Evolutionary conservation across 2,888 invertebrate genomes (phyloP).

Genomic region (Piscicola geometra): DNA sequence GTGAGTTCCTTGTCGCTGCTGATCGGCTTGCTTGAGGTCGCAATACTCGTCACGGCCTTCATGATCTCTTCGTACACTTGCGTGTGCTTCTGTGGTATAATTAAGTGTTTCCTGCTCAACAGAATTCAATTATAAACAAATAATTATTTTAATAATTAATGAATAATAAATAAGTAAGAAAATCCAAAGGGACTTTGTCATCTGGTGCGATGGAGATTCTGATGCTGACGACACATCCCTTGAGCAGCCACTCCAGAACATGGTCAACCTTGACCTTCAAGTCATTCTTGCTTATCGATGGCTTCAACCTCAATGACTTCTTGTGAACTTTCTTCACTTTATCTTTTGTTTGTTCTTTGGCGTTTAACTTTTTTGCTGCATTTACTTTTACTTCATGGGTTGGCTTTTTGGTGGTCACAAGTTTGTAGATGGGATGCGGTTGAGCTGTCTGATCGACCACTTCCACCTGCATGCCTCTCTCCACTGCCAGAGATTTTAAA

Average conservation of each 20-base stretch:
- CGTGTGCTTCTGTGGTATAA: too few species aligned
- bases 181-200: too few species aligned
- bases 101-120: too few species aligned
- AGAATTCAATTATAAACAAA: too few species aligned
- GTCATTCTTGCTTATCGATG: neutral
- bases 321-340: neutral
- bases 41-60: too few species aligned
- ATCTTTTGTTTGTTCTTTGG: neutral
- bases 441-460: neutral
- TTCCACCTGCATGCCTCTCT: constrained; percentile 4
- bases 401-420: neutral
- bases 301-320: neutral
- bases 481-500: constrained; percentile 6
- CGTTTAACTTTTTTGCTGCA: neutral
- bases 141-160: too few species aligned
- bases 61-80: too few species aligned
- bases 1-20: too few species aligned
- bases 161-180: too few species aligned
- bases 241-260: neutral
- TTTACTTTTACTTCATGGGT: neutral
- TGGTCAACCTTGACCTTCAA: constrained; percentile 5
- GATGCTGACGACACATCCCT: neutral
- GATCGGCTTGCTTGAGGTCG: too few species aligned
- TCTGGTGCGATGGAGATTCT: neutral
- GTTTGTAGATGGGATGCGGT: constrained; percentile 31